Conservation (phyloP, 2,113 vertebrate species). For the Indicator indicator region DNA sequence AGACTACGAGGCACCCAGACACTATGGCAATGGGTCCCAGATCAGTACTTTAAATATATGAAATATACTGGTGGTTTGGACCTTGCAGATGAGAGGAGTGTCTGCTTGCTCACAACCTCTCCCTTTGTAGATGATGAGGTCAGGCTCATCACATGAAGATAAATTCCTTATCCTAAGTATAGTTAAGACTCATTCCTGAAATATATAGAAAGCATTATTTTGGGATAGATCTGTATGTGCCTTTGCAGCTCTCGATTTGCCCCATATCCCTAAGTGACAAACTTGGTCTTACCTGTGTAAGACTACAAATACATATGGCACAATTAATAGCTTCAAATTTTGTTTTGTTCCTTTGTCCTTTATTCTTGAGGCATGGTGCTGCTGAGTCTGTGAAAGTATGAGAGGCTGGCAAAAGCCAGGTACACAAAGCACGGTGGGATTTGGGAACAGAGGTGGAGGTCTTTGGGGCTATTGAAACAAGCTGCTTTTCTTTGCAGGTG, state of each 20-base stretch:
- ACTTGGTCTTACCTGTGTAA: neutral
- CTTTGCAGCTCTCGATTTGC: neutral
- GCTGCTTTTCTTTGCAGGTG: neutral
- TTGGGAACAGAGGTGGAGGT: neutral
- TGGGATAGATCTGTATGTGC: slow-evolving; percentile 59
- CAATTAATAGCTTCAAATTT: neutral
- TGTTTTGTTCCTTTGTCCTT: neutral
- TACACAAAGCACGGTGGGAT: neutral
- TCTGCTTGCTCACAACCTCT: slow-evolving; percentile 42
- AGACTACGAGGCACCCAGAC: slow-evolving; percentile 65
- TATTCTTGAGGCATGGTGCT: neutral
- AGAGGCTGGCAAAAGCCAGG: neutral
- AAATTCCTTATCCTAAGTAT: slow-evolving; percentile 73
- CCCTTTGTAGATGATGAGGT: slow-evolving; percentile 70
- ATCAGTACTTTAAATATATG: slow-evolving; percentile 61
- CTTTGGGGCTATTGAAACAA: neutral
- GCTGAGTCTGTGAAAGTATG: neutral
- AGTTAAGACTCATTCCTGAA: slow-evolving; percentile 66
- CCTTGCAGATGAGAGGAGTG: slow-evolving; percentile 18
- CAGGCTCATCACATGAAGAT: slow-evolving; percentile 62
- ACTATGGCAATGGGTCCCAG: slow-evolving; percentile 8
- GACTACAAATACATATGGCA: neutral
- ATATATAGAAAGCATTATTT: slow-evolving; percentile 74
- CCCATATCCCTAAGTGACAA: neutral
- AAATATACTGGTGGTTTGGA: slow-evolving; percentile 59